Percentiles rank a stretch among this genome's conserved stretches.
Conservation (phyloP, 2,797 vertebrate genomes). For the Furcifer pardalis region DNA sequence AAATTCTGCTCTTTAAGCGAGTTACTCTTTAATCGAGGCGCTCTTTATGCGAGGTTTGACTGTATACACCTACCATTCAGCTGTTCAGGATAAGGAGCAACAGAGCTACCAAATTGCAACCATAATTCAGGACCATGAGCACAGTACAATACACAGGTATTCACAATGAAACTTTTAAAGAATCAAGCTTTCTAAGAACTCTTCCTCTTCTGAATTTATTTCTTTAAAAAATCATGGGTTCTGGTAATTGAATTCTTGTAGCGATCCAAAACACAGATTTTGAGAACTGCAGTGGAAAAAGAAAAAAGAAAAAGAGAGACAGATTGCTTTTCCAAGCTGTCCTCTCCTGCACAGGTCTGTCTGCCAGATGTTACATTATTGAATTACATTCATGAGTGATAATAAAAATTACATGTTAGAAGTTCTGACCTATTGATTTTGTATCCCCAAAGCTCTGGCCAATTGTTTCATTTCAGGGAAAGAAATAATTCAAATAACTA, state of each 20-base stretch:
- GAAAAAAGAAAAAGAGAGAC: too few relatives aligned
- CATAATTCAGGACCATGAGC: too few relatives aligned
- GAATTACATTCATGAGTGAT: conserved; percentile 40
- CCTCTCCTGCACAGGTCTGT: not conserved
- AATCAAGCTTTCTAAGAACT: not conserved
- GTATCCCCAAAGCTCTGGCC: conserved; percentile 27
- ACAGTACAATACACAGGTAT: not conserved
- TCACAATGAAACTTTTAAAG: not conserved
- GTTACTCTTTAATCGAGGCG: too few relatives aligned
- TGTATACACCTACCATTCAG: too few relatives aligned
- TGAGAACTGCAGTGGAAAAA: not conserved
- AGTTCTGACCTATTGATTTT: conserved; percentile 41
- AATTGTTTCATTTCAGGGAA: conserved; percentile 29
- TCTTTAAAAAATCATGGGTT: not conserved
- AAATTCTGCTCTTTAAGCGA: too few relatives aligned
- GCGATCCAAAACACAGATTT: not conserved
- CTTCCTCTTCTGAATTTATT: too few relatives aligned
- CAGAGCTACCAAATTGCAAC: too few relatives aligned
- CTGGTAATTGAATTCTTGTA: not conserved
- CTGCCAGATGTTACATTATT: conserved; percentile 20
- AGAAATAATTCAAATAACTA: conserved; percentile 40
- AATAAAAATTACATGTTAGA: conserved; percentile 40
- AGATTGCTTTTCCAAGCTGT: not conserved
- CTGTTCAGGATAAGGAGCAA: too few relatives aligned
- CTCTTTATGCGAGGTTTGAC: too few relatives aligned